phyloP scores from a whole-genome alignment of 2,797 vertebrate genomes.

The Echeneis naucrates region DNA sequence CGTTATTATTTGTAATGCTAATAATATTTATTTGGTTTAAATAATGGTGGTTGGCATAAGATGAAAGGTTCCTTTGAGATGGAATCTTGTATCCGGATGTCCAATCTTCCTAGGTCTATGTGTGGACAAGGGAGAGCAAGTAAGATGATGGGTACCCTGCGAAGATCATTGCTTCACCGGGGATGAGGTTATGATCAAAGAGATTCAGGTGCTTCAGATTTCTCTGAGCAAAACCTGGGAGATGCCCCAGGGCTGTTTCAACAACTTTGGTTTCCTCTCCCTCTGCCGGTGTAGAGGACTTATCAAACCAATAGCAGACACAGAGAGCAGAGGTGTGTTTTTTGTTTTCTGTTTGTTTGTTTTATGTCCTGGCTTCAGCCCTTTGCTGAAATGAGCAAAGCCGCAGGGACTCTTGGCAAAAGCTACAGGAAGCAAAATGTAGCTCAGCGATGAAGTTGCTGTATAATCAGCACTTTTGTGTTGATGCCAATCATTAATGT shows the following conservation, averaged over 20 bases:
- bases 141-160: slow-evolving; percentile 40
- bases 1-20: slow-evolving; percentile 15
- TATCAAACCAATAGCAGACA: slow-evolving; percentile 63
- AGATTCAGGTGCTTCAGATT: slow-evolving; percentile 66
- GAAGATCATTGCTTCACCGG: slow-evolving; percentile 56
- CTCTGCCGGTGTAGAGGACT: slow-evolving; percentile 47
- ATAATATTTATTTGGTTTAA: slow-evolving; percentile 11
- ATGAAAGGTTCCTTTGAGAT: slow-evolving; percentile 54
- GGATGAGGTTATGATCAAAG: slow-evolving; percentile 72
- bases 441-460: slow-evolving; percentile 18
- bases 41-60: slow-evolving; percentile 24
- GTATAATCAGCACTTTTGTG: slow-evolving; percentile 18
- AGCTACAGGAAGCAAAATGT: slow-evolving; percentile 36
- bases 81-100: slow-evolving; percentile 35
- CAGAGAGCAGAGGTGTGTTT: slow-evolving; percentile 17
- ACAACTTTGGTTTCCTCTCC: slow-evolving; percentile 57
- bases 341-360: not conserved
- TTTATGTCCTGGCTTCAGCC: slow-evolving; percentile 31
- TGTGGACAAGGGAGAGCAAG: slow-evolving; percentile 23
- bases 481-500: slow-evolving; percentile 15
- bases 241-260: slow-evolving; percentile 65
- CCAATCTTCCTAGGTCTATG: slow-evolving; percentile 28
- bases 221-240: slow-evolving; percentile 64
- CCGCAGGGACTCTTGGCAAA: slow-evolving; percentile 16
- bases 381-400: slow-evolving; percentile 45